Evolutionary conservation across 2,797 vertebrate species (phyloP).

Genomic region (Sphenodon punctatus): DNA sequence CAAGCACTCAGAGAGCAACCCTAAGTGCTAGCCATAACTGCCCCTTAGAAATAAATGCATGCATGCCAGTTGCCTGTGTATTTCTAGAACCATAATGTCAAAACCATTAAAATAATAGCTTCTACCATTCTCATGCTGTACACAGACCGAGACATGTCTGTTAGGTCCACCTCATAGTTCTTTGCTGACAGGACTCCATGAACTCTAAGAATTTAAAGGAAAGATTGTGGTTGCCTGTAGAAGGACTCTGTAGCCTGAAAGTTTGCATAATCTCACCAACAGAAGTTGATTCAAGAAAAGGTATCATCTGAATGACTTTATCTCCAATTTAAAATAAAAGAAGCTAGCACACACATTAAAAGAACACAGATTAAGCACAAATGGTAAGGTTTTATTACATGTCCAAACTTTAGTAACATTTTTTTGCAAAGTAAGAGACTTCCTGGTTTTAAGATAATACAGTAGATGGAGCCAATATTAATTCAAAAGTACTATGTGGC

Average conservation of each 20-base stretch:
- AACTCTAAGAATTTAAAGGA: background rate
- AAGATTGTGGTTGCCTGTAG: no score
- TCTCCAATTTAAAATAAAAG: no score
- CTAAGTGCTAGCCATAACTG: background rate
- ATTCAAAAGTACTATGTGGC: rapidly evolving
- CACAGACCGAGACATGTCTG: background rate
- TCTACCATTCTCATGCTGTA: background rate
- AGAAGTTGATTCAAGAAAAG: no score
- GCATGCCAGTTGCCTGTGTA: background rate
- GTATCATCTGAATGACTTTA: no score
- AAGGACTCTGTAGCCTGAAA: no score
- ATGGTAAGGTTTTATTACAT: background rate
- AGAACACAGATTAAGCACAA: no score
- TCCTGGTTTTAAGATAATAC: background rate
- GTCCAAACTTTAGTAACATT: background rate
- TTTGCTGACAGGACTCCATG: rapidly evolving
- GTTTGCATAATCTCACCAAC: no score
- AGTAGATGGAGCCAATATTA: background rate
- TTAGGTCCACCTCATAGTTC: background rate
- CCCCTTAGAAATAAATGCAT: background rate
- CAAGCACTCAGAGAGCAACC: conserved; percentile 10
- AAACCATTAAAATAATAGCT: background rate
- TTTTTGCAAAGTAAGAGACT: background rate
- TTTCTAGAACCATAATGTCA: conserved; percentile 11
- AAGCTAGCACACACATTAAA: background rate